Percentiles rank a stretch among this genome's conserved stretches.
phyloP scores from a whole-genome alignment of 2,113 vertebrate species.

The Ciconia stormi region DNA sequence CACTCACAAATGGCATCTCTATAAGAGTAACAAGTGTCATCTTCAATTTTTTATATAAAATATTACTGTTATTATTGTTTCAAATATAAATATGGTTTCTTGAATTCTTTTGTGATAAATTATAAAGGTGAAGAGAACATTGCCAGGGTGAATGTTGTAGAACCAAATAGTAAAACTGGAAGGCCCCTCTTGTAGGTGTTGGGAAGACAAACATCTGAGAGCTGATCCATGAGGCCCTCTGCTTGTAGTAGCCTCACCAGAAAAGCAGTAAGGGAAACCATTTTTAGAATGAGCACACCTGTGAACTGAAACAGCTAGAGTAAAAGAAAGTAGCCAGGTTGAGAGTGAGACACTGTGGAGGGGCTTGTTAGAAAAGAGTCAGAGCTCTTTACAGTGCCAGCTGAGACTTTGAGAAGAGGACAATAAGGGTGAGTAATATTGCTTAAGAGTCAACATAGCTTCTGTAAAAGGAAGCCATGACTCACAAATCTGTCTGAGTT shows the following conservation, averaged over 20 bases:
- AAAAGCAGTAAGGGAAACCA: neutral
- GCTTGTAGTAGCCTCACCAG: neutral
- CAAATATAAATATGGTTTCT: neutral
- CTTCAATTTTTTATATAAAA: neutral
- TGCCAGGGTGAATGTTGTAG: neutral
- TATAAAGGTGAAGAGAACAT: neutral
- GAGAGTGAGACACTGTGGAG: neutral
- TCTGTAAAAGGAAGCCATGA: neutral
- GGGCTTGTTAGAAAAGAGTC: neutral
- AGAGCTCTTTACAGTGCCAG: rapidly evolving
- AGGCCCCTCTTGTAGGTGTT: rapidly evolving
- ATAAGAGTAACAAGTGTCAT: neutral
- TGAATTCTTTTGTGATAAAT: neutral
- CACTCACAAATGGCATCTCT: rapidly evolving
- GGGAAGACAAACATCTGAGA: neutral
- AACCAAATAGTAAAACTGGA: neutral
- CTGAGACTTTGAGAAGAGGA: neutral
- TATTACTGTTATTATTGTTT: neutral
- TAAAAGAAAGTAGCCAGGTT: neutral
- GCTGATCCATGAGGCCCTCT: neutral
- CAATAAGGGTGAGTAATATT: neutral
- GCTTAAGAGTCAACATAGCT: neutral
- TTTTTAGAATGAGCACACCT: neutral
- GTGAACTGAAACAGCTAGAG: neutral
- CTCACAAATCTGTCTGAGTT: neutral